phyloP scores from a whole-genome alignment of 2,113 vertebrate species.

The Hemiprocne comata region DNA sequence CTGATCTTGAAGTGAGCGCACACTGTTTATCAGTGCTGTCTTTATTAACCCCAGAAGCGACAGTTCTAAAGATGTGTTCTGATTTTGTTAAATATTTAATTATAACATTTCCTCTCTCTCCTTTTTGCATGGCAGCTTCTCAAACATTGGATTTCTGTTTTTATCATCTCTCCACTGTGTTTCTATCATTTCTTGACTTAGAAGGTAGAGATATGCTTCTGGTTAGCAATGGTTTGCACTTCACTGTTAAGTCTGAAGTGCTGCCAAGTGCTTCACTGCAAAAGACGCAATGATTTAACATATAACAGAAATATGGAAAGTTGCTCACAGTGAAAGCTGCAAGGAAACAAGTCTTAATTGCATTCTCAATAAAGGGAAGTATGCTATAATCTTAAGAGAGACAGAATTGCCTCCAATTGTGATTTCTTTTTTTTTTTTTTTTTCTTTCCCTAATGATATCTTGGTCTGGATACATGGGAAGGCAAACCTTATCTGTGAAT shows the following conservation, averaged over 20 bases:
- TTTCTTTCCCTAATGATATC: neutral
- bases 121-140: neutral
- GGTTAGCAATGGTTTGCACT: neutral
- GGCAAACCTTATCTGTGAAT: neutral
- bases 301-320: neutral
- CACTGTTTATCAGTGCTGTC: neutral
- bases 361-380: neutral
- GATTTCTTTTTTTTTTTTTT: too few species aligned
- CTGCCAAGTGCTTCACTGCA: neutral
- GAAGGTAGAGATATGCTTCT: neutral
- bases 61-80: neutral
- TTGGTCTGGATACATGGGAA: neutral
- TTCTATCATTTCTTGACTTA: neutral
- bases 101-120: neutral
- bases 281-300: neutral
- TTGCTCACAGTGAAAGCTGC: neutral
- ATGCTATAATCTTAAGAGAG: neutral
- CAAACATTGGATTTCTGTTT: neutral
- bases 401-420: neutral
- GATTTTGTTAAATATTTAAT: neutral
- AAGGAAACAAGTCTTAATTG: neutral
- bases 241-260: neutral
- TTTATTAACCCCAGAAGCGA: neutral
- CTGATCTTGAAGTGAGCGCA: neutral
- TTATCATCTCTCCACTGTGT: neutral